These are phyloP conservation scores for Erebia epiphron DNA, from an alignment of 2,888 invertebrate species.

Conservation along the genomic window DNA sequence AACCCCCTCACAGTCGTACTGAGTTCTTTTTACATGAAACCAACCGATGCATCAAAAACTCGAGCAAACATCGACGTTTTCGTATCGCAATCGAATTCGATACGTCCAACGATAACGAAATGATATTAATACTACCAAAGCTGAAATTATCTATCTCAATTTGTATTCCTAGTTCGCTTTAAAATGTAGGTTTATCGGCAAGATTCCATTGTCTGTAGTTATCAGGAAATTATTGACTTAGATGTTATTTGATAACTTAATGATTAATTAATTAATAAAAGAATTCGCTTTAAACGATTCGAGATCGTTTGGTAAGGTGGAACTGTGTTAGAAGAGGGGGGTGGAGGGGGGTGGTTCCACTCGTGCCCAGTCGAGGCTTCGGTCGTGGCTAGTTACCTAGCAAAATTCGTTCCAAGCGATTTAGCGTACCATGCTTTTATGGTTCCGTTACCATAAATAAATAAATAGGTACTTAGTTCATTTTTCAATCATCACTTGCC, in stretches of 20 bases:
- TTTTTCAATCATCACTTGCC: no score
- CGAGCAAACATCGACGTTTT: not conserved
- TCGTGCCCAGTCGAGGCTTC: conserved; percentile 39
- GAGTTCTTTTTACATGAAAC: no score
- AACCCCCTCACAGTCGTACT: no score
- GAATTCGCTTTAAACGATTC: conserved; percentile 55
- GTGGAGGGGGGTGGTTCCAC: conserved; percentile 57
- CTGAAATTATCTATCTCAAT: conserved; percentile 81
- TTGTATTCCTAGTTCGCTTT: conserved; percentile 82
- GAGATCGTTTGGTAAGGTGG: conserved; percentile 73
- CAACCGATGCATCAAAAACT: not conserved
- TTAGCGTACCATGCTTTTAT: no score
- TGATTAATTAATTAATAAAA: conserved; percentile 50
- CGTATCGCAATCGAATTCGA: conserved; percentile 42
- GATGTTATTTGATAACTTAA: conserved; percentile 58
- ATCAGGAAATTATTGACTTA: conserved; percentile 69
- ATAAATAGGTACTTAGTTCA: no score
- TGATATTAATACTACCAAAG: conserved; percentile 79
- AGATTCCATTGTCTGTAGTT: conserved; percentile 76
- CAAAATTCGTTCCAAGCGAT: no score
- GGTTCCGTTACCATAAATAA: no score
- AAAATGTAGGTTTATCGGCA: conserved; percentile 79
- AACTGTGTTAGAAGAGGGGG: conserved; percentile 73
- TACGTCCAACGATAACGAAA: conserved; percentile 55
- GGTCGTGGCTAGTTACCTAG: not conserved